phyloP scores from a whole-genome alignment of 2,888 invertebrate genomes.

The Thymelicus sylvestris region DNA sequence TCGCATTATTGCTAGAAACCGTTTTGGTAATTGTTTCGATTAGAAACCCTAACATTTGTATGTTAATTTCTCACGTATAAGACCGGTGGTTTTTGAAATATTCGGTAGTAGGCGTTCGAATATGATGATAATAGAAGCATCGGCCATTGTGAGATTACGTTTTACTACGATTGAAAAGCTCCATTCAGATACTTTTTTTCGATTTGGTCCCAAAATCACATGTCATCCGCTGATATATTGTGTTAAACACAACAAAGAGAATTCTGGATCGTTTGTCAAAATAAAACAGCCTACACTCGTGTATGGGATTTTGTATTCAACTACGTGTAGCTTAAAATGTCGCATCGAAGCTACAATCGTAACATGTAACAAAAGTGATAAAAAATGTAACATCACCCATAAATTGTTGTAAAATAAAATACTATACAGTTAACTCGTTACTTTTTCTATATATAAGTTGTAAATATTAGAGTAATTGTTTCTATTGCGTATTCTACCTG shows the following conservation, averaged over 20 bases:
- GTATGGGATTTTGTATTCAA: conserved; percentile 56
- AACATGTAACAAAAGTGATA: conserved; percentile 31
- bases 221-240: conserved; percentile 75
- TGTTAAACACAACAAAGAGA: conserved; percentile 72
- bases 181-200: conserved; percentile 60
- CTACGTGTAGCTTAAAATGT: conserved; percentile 54
- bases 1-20: conserved; percentile 61
- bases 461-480: background rate
- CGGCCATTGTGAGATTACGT: conserved; percentile 30
- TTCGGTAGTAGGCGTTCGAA: conserved; percentile 38
- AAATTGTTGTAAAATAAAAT: conserved; percentile 13
- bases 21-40: conserved; percentile 69
- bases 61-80: conserved; percentile 21
- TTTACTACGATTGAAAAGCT: conserved; percentile 45
- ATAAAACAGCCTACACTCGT: conserved; percentile 76
- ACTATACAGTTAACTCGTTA: background rate
- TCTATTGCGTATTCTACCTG: too few relatives aligned
- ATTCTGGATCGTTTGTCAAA: conserved; percentile 75
- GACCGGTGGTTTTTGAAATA: conserved; percentile 20
- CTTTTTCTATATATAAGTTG: background rate
- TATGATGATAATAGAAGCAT: conserved; percentile 26
- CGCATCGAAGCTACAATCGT: conserved; percentile 43
- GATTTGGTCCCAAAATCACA: conserved; percentile 58
- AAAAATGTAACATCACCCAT: conserved; percentile 35
- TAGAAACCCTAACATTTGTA: conserved; percentile 41